Evolutionary conservation across 2,113 vertebrate genomes (phyloP).

Genomic region (Myiozetetes cayanensis): DNA sequence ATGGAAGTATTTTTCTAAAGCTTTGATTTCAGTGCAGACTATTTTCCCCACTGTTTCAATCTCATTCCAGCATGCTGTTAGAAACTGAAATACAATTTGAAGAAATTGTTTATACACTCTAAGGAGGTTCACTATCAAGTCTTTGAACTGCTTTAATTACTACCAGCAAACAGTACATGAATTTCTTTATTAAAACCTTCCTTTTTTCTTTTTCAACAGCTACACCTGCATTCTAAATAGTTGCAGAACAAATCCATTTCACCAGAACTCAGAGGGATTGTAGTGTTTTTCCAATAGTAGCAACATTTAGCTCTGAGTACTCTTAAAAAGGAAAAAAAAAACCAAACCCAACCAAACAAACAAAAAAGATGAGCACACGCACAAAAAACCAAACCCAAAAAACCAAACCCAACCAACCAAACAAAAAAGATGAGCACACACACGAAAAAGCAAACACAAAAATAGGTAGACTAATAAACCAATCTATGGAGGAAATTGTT

Average conservation of each 20-base stretch:
- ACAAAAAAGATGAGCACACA: background rate
- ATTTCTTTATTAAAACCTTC: background rate
- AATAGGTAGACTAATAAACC: background rate
- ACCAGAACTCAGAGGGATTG: background rate
- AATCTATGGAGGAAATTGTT: background rate
- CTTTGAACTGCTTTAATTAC: background rate
- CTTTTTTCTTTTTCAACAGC: background rate
- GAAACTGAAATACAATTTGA: background rate
- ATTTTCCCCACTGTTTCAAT: background rate
- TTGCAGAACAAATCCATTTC: background rate
- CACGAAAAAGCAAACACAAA: background rate
- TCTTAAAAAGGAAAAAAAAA: background rate
- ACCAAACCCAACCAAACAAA: background rate
- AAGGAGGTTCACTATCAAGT: background rate
- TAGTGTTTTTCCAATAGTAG: background rate
- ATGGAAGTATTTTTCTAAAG: background rate
- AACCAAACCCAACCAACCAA: background rate
- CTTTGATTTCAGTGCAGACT: background rate
- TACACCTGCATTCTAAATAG: background rate
- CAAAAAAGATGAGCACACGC: background rate
- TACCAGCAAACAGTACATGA: background rate
- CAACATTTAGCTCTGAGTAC: background rate
- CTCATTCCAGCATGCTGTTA: background rate
- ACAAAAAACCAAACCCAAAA: background rate
- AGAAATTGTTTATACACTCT: background rate